These are phyloP conservation scores for Huso huso DNA, from an alignment of 2,797 vertebrate genomes.

Conservation along the genomic window DNA sequence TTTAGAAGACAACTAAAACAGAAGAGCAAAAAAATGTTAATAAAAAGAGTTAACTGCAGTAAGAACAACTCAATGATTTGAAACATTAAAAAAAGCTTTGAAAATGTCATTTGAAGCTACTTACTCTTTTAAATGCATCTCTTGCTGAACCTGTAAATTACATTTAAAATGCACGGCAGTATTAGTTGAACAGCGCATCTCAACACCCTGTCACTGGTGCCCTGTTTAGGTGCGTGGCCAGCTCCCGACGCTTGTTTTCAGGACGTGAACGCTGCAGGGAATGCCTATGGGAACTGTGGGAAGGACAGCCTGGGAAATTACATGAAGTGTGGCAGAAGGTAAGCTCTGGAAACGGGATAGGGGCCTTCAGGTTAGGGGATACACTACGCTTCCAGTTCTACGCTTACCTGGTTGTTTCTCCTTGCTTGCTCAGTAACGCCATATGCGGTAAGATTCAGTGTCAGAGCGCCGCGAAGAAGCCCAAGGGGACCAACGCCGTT, in stretches of 20 bases:
- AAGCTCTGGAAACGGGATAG: slow-evolving; percentile 15
- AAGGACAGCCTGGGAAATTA: slow-evolving; percentile 69
- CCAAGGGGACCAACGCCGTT: slow-evolving; percentile 69
- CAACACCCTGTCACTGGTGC: slow-evolving; percentile 16
- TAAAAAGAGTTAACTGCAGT: too few relatives aligned
- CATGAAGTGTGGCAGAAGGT: slow-evolving; percentile 75
- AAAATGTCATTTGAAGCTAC: too few relatives aligned
- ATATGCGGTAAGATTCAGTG: slow-evolving; percentile 94
- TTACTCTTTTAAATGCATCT: not conserved
- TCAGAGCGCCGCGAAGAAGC: slow-evolving; percentile 76
- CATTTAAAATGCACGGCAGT: too few relatives aligned
- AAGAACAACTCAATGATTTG: too few relatives aligned
- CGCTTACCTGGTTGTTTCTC: not conserved
- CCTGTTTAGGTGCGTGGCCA: slow-evolving; percentile 68
- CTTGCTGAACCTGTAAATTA: too few relatives aligned
- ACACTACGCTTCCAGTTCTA: not conserved
- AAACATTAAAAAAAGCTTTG: too few relatives aligned
- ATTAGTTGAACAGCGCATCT: slow-evolving; percentile 7
- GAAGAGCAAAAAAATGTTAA: too few relatives aligned
- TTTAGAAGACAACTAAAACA: too few relatives aligned
- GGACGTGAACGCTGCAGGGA: slow-evolving; percentile 79
- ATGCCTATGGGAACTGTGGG: slow-evolving; percentile 84
- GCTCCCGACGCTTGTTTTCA: slow-evolving; percentile 83
- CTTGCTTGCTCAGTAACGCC: slow-evolving; percentile 61
- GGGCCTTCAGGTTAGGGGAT: not conserved